Conservation (phyloP, 2,797 vertebrate species). For the Pipistrellus pygmaeus region DNA sequence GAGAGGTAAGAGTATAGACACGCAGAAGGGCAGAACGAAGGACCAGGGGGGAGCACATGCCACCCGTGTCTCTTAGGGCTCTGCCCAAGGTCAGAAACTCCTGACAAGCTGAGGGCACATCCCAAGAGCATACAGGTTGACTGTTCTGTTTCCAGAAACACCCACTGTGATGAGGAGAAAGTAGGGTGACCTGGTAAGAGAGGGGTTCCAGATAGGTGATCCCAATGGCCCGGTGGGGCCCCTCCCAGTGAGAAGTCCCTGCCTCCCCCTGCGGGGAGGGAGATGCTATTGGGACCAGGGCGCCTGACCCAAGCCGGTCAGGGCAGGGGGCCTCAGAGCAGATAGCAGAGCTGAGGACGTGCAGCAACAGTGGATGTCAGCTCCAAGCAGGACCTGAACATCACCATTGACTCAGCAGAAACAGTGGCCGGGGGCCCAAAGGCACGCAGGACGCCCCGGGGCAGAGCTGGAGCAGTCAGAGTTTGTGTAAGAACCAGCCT, state of each 20-base stretch:
- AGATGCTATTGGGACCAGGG: background rate
- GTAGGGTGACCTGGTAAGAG: too few species aligned
- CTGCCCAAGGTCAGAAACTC: background rate
- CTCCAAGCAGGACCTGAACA: background rate
- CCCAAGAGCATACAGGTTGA: background rate
- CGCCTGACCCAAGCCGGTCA: fast-evolving
- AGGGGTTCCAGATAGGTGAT: background rate
- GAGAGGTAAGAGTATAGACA: background rate
- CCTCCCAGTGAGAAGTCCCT: background rate
- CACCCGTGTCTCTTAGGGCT: background rate
- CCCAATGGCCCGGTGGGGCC: background rate
- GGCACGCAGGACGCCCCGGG: background rate
- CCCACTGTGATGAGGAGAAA: background rate
- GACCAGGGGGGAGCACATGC: too few species aligned
- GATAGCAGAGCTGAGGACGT: background rate
- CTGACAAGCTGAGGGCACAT: background rate
- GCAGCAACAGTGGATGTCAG: background rate
- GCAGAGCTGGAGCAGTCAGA: background rate
- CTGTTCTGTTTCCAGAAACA: background rate
- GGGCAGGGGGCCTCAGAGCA: background rate
- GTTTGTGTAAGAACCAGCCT: too few species aligned
- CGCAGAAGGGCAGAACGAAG: background rate
- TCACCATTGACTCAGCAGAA: background rate
- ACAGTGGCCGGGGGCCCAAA: background rate
- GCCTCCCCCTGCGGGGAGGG: too few species aligned